phyloP scores from a whole-genome alignment of 2,113 vertebrate species.

The Oplegnathus fasciatus region DNA sequence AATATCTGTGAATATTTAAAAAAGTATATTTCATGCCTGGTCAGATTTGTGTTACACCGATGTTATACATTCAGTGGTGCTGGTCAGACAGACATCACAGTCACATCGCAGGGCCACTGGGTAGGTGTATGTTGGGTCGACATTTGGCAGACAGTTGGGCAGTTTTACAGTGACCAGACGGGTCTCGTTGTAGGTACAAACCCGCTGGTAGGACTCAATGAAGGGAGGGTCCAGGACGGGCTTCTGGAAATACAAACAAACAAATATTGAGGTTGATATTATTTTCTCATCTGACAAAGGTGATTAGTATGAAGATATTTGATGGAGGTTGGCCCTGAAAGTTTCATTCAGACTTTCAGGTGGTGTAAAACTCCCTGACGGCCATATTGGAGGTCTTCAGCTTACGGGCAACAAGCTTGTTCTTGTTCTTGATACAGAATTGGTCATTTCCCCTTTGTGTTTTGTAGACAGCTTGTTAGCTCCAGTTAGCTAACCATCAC shows the following conservation, averaged over 20 bases:
- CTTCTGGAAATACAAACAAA: conserved; percentile 81
- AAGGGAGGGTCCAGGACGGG: conserved; percentile 91
- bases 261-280: too few relatives aligned
- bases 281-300: not conserved
- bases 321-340: not conserved
- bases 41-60: conserved; percentile 55
- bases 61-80: conserved; percentile 92
- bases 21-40: not conserved
- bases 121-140: conserved; percentile 91
- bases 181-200: conserved; percentile 94
- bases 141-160: conserved; percentile 83
- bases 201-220: conserved; percentile 90
- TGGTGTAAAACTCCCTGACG: not conserved
- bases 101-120: conserved; percentile 90
- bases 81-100: conserved; percentile 90
- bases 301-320: not conserved
- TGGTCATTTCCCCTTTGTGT: not conserved
- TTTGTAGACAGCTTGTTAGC: not conserved
- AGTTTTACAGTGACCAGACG: conserved; percentile 88
- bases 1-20: not conserved
- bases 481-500: not conserved
- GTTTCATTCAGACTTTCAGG: not conserved
- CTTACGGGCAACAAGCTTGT: too few relatives aligned
- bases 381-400: too few relatives aligned
- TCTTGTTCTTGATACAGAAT: too few relatives aligned